A percentile compares a stretch with the other conserved stretches of the same genome.
Conservation (phyloP, 2,888 invertebrate genomes). For the Calameuta pallipes region DNA sequence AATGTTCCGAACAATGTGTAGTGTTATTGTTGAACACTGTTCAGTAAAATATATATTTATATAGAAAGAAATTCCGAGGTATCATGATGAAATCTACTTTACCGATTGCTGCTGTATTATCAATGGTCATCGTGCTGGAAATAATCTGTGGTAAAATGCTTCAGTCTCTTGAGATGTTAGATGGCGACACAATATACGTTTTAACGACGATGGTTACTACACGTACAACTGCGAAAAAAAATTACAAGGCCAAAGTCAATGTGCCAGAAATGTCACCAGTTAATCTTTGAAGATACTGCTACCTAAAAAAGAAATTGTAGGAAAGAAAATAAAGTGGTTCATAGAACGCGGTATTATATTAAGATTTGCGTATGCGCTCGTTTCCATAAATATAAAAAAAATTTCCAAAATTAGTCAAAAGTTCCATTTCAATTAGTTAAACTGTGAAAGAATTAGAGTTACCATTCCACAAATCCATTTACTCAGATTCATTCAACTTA, state of each 20-base stretch:
- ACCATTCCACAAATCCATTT: not conserved
- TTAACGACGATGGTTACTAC: not conserved
- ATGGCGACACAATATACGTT: not conserved
- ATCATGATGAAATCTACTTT: not conserved
- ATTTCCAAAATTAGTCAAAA: not conserved
- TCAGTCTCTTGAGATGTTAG: not conserved
- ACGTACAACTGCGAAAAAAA: not conserved
- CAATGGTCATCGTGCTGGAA: not conserved
- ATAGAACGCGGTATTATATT: too few species aligned
- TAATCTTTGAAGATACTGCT: too few species aligned
- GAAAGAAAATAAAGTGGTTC: too few species aligned
- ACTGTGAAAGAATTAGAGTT: not conserved
- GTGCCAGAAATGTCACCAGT: too few species aligned
- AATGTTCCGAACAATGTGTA: conserved; percentile 6
- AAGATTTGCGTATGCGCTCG: too few species aligned
- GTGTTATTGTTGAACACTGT: conserved; percentile 26
- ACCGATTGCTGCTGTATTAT: not conserved
- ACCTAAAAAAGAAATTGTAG: too few species aligned
- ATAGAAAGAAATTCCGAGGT: not conserved
- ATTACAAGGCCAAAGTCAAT: not conserved
- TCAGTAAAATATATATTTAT: conserved; percentile 34
- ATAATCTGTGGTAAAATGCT: not conserved
- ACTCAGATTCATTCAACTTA: not conserved
- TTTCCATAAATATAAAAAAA: not conserved
- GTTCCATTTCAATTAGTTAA: not conserved